phyloP scores from a whole-genome alignment of 2,113 vertebrate genomes.

The Labeo rohita region DNA sequence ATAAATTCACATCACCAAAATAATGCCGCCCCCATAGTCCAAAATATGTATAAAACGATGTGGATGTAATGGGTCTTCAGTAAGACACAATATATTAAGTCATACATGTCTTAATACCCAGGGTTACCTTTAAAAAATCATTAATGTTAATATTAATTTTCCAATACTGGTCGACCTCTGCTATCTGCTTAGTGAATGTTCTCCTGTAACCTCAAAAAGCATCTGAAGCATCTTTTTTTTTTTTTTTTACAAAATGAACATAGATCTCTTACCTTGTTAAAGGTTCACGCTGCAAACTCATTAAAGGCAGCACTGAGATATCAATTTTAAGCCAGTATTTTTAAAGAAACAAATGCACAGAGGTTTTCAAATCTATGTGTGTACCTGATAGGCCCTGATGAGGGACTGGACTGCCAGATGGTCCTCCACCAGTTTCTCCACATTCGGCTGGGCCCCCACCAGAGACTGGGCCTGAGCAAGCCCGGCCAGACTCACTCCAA shows the following conservation, averaged over 20 bases:
- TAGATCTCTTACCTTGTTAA: slow-evolving; percentile 33
- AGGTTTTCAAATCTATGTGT: neutral
- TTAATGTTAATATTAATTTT: no score
- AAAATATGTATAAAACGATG: no score
- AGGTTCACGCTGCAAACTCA: slow-evolving; percentile 14
- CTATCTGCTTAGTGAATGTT: slow-evolving; percentile 27
- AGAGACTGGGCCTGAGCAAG: slow-evolving; percentile 81
- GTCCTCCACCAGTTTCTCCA: slow-evolving; percentile 97
- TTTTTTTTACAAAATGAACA: neutral
- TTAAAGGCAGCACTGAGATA: slow-evolving; percentile 17
- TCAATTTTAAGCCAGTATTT: neutral
- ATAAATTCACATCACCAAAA: no score
- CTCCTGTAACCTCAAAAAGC: slow-evolving; percentile 5
- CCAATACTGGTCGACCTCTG: neutral
- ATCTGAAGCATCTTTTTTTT: neutral
- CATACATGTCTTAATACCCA: no score
- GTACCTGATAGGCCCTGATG: slow-evolving; percentile 97
- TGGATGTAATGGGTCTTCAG: no score
- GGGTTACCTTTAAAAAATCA: no score
- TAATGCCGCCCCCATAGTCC: no score
- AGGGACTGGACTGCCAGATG: slow-evolving; percentile 97
- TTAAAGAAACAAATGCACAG: neutral
- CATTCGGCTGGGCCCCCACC: slow-evolving; percentile 86
- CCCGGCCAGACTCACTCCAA: slow-evolving; percentile 75
- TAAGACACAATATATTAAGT: no score